Conservation (phyloP, 2,888 invertebrate species). For the Oscheius sp. region DNA sequence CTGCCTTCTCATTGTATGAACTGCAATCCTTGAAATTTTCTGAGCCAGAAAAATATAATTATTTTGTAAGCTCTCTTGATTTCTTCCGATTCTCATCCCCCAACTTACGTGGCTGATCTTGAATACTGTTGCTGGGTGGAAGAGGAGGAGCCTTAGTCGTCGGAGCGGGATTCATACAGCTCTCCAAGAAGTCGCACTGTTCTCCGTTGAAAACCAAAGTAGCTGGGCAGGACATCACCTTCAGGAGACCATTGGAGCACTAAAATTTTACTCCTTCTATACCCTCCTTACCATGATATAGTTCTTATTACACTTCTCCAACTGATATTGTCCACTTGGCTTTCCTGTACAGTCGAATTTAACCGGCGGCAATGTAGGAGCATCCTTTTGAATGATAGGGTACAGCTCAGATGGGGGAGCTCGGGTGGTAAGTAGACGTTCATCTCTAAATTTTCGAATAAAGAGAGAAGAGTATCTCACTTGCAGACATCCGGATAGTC, state of each 20-base stretch:
- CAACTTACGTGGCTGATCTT: no score
- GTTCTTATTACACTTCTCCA: constrained; percentile 37
- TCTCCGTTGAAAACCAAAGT: constrained; percentile 37
- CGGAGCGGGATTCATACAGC: constrained; percentile 28
- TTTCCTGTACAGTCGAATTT: constrained; percentile 41
- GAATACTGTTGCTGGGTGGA: no score
- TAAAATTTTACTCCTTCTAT: not conserved
- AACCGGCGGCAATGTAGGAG: constrained; percentile 22
- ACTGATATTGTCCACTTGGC: constrained; percentile 35
- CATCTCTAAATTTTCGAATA: not conserved
- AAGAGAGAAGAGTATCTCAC: constrained; percentile 23
- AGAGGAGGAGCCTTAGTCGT: not conserved
- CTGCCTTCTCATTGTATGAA: no score
- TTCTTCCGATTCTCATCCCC: no score
- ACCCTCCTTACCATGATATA: constrained; percentile 30
- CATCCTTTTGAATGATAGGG: not conserved
- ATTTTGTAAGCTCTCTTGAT: no score
- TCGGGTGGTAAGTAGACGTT: not conserved
- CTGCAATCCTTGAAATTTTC: no score
- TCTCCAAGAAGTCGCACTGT: constrained; percentile 40
- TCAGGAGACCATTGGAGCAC: not conserved
- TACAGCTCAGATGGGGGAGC: not conserved
- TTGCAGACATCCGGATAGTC: constrained; percentile 40
- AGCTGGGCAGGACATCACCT: constrained; percentile 30
- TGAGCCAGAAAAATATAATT: no score